These are phyloP conservation scores for Aphelinus certus DNA, from an alignment of 1,140 invertebrate genomes.

Conservation along the genomic window DNA sequence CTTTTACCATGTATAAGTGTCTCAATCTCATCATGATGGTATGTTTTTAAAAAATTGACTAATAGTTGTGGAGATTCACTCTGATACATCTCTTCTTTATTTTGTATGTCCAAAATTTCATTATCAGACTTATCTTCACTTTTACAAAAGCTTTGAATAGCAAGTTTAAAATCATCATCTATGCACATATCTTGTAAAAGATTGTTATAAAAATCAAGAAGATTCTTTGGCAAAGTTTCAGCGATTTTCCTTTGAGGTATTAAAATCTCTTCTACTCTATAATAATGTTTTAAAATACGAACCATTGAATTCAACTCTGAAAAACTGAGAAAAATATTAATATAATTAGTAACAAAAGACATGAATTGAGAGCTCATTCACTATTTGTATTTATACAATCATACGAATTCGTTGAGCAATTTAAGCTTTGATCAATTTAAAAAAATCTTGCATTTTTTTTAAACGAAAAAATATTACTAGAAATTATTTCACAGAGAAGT, in stretches of 20 bases:
- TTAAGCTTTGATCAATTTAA: too few relatives aligned
- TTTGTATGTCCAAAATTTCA: too few relatives aligned
- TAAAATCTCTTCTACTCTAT: slow-evolving; percentile 49
- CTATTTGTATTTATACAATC: too few relatives aligned
- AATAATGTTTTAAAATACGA: slow-evolving; percentile 51
- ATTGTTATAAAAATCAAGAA: slow-evolving; percentile 50
- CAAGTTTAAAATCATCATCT: slow-evolving; percentile 12
- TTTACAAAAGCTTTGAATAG: neutral
- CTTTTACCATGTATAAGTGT: slow-evolving; percentile 12
- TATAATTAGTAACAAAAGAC: neutral
- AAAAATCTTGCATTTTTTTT: too few relatives aligned
- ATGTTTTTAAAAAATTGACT: too few relatives aligned
- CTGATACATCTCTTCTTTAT: too few relatives aligned
- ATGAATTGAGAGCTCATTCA: too few relatives aligned
- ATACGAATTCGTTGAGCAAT: too few relatives aligned
- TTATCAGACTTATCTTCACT: neutral
- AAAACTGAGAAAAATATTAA: slow-evolving; percentile 43
- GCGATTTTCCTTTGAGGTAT: slow-evolving; percentile 49
- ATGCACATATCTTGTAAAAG: slow-evolving; percentile 43
- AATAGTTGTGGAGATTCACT: too few relatives aligned
- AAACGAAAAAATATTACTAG: too few relatives aligned
- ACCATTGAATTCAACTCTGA: slow-evolving; percentile 46
- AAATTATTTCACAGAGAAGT: too few relatives aligned
- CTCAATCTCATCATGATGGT: slow-evolving; percentile 10
- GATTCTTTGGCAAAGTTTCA: slow-evolving; percentile 41